Evolutionary conservation across 37 sponge, comb jelly and placozoan genomes (phyloP).

Genomic region (Chondrilla cf. caribensis): DNA sequence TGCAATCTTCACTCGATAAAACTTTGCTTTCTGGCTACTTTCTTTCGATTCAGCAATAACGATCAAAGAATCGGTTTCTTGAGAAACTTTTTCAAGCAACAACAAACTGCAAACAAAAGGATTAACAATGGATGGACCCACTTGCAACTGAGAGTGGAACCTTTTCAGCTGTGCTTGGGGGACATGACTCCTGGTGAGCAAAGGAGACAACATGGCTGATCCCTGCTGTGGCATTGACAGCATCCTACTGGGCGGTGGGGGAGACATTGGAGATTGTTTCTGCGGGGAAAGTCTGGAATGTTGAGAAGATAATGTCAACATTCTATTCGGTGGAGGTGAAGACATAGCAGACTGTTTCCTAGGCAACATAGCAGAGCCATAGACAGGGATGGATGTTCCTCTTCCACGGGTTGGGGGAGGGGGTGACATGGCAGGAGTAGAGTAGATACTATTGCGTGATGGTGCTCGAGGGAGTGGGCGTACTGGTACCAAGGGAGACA

Average conservation of each 20-base stretch:
- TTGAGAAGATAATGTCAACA: neutral
- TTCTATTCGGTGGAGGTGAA: too few species aligned
- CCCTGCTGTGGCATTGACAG: neutral
- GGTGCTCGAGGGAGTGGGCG: neutral
- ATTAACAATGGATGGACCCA: neutral
- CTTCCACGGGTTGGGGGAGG: neutral
- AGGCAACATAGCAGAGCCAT: neutral
- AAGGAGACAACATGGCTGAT: neutral
- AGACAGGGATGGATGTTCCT: neutral
- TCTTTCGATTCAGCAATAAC: conserved; percentile 2
- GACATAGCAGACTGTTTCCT: neutral
- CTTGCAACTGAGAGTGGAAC: neutral
- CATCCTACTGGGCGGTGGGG: neutral
- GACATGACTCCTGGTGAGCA: neutral
- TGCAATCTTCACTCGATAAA: neutral
- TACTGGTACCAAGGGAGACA: neutral
- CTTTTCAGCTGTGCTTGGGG: neutral
- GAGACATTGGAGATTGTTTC: neutral
- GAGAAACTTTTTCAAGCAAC: neutral
- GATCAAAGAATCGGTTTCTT: neutral
- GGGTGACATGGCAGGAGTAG: neutral
- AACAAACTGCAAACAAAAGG: neutral
- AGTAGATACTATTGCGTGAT: neutral
- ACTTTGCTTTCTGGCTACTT: neutral
- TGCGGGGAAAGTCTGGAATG: neutral